Base-by-base conservation (phyloP, 2,797 vertebrate species). In the Harpagifer antarcticus region DNA sequence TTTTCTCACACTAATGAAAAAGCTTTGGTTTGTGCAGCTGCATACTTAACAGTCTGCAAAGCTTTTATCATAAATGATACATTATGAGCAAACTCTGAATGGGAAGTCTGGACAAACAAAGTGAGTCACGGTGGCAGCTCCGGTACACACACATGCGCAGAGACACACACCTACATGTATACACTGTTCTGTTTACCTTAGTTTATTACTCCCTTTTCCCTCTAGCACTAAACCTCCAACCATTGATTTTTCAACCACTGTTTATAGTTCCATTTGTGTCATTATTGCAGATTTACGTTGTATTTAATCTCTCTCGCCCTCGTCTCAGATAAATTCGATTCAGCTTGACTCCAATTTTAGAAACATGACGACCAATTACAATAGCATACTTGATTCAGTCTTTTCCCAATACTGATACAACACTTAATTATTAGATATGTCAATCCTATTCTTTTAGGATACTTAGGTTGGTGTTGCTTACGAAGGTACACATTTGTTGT, bases 31-130 rank as follows among this genome's bases (percentile, higher is more conserved):
- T 75, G 61, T 72, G 44, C 47, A 69, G 61, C 72, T 3, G 82
- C 85, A 79, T 65, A 82, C 56, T 76, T 74, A 79, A 60, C 68
- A 86, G 69, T 72, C 72, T 74, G 73, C 70, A 87, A 87, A 88
- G 79, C 79, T 90, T 89, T 90, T 79, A 88, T 85, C 68, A 91
- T 91, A 84, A 91, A 89, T 90, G 88, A 89, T 90, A 86, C 61
- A 91, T 77, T 49, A 73, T 42, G 14, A 49, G 45, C 27, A 76
- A 87, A 72, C 57, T 85, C 59, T 74, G 65, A 79, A 76, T 68
- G 42, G 54, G 74, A 83, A 56, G 49, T 69, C 40, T 64, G 85
- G 61, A 79, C 56, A 79, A 85, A 82, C 65, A 85, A 82, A 23
- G 56, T 71, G 68, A 72, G 27, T 65, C 71, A 72, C 20, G 62